A percentile compares a stretch with the other conserved stretches of the same genome.
phyloP scores from a whole-genome alignment of 1,140 invertebrate species.

The Drosophila melanica region DNA sequence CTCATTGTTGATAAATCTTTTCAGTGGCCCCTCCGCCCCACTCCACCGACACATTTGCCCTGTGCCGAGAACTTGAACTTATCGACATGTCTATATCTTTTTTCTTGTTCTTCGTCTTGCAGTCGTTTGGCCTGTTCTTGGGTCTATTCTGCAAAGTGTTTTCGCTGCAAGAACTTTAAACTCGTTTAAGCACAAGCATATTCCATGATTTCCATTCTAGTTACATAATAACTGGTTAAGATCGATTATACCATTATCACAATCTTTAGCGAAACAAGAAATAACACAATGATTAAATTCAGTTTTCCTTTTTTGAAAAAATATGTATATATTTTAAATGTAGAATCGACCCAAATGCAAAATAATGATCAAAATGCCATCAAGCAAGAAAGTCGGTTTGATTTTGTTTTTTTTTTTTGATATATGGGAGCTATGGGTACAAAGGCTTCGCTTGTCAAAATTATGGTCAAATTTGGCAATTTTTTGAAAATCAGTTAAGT shows the following conservation, averaged over 20 bases:
- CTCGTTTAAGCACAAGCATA: not conserved
- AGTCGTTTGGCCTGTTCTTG: constrained; percentile 4
- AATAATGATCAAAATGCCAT: too few species aligned
- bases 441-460: too few species aligned
- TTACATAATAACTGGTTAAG: not conserved
- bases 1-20: constrained; percentile 50
- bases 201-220: not conserved
- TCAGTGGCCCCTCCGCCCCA: constrained; percentile 1
- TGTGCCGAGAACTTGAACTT: constrained; percentile 14
- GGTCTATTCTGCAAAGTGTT: not conserved
- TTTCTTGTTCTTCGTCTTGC: not conserved
- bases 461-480: too few species aligned
- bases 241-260: not conserved
- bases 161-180: not conserved
- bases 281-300: not conserved
- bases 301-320: too few species aligned
- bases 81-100: constrained; percentile 24
- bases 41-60: not conserved
- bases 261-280: not conserved
- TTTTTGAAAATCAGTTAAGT: too few species aligned
- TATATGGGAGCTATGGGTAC: too few species aligned
- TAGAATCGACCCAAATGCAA: too few species aligned
- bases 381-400: too few species aligned
- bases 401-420: too few species aligned
- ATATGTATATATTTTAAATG: too few species aligned